Conservation (phyloP, 2,888 invertebrate species). For the Desoria tigrina region DNA sequence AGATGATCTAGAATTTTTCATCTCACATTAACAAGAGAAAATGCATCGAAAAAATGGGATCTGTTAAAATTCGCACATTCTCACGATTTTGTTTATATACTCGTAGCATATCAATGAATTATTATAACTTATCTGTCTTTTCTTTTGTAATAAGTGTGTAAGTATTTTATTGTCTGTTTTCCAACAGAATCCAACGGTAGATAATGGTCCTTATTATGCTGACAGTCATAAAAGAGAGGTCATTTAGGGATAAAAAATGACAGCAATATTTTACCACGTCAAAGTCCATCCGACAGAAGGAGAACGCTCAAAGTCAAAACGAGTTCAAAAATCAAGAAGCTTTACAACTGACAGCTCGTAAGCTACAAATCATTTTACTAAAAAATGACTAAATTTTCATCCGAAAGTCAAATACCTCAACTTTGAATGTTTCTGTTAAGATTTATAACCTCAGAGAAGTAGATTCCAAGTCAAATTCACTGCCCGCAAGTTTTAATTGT, state of each 20-base stretch:
- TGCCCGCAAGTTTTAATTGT: too few relatives aligned
- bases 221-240: slow-evolving; percentile 26
- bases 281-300: slow-evolving; percentile 23
- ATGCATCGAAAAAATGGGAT: neutral
- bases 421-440: too few relatives aligned
- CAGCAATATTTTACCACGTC: slow-evolving; percentile 33
- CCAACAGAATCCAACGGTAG: slow-evolving; percentile 15
- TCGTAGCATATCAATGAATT: neutral
- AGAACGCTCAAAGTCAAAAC: slow-evolving; percentile 26
- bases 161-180: neutral
- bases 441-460: too few relatives aligned
- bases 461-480: too few relatives aligned
- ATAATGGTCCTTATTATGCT: slow-evolving; percentile 16
- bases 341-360: neutral
- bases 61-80: slow-evolving; percentile 17
- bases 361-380: slow-evolving; percentile 19
- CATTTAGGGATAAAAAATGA: slow-evolving; percentile 25
- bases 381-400: neutral
- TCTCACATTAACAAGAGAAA: too few relatives aligned
- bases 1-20: too few relatives aligned
- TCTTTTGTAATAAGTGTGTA: neutral
- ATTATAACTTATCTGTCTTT: neutral
- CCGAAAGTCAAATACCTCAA: too few relatives aligned
- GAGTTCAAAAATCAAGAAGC: slow-evolving; percentile 22
- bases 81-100: slow-evolving; percentile 13